Conservation (phyloP, 2,797 vertebrate species). For the Avahi laniger region DNA sequence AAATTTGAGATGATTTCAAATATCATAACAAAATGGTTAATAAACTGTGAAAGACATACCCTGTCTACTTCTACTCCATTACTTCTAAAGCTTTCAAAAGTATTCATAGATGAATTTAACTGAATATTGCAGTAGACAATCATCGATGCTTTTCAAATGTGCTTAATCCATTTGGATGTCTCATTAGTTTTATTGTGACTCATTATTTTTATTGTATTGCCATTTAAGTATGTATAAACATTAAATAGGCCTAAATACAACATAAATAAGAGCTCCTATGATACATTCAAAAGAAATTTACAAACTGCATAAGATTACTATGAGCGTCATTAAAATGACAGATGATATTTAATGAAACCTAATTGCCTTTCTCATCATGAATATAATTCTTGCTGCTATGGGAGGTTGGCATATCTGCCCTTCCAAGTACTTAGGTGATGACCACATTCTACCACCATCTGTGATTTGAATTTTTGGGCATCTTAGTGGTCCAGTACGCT, state of each 20-base stretch:
- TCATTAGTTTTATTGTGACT: neutral
- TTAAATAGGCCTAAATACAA: neutral
- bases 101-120: neutral
- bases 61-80: neutral
- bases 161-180: neutral
- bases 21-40: neutral
- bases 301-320: neutral
- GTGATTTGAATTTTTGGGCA: neutral
- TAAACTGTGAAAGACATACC: neutral
- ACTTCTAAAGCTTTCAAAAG: neutral
- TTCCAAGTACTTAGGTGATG: neutral
- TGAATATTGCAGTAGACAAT: neutral
- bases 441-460: neutral
- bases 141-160: neutral
- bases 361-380: neutral
- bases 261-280: neutral
- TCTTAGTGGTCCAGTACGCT: neutral
- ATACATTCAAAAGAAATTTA: neutral
- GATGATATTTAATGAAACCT: neutral
- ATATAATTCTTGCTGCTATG: neutral
- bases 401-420: neutral
- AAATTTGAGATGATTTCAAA: neutral
- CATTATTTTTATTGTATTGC: neutral
- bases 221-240: neutral
- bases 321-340: neutral